Conservation (phyloP, 2,797 vertebrate genomes). For the Leucoraja ocellata region DNA sequence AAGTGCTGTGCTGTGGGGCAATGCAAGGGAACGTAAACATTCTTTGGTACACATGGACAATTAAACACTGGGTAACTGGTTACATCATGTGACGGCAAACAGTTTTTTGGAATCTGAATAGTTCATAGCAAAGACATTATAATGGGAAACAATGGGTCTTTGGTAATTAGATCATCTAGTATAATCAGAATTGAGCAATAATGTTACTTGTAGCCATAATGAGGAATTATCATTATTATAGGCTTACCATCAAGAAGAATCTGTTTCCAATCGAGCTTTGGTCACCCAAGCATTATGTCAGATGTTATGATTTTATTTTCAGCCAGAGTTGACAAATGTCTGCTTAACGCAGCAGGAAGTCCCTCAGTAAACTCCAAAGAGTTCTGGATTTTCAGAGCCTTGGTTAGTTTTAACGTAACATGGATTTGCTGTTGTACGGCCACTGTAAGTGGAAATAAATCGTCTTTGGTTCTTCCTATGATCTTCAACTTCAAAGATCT, state of each 20-base stretch:
- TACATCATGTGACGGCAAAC: background rate
- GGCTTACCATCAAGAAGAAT: background rate
- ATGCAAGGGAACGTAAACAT: background rate
- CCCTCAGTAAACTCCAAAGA: constrained; percentile 24
- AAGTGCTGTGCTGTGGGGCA: background rate
- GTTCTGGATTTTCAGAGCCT: background rate
- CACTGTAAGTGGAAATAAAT: background rate
- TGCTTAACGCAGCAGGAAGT: constrained; percentile 21
- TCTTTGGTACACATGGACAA: background rate
- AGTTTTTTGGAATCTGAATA: background rate
- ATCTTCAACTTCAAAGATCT: constrained; percentile 36
- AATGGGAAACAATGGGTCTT: background rate
- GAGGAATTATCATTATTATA: constrained; percentile 15
- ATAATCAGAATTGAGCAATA: background rate
- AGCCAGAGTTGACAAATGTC: constrained; percentile 24
- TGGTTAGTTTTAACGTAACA: background rate
- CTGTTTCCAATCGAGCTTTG: constrained; percentile 20
- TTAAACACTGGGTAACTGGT: background rate
- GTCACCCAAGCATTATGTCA: constrained; percentile 4
- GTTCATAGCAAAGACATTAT: background rate
- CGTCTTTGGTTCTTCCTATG: background rate
- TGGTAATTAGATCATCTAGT: constrained; percentile 11
- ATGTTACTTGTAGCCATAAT: background rate
- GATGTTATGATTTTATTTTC: constrained; percentile 32
- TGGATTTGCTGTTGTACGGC: background rate